Evolutionary conservation across 2,113 vertebrate species (phyloP).

Genomic region (Apteryx mantelli): DNA sequence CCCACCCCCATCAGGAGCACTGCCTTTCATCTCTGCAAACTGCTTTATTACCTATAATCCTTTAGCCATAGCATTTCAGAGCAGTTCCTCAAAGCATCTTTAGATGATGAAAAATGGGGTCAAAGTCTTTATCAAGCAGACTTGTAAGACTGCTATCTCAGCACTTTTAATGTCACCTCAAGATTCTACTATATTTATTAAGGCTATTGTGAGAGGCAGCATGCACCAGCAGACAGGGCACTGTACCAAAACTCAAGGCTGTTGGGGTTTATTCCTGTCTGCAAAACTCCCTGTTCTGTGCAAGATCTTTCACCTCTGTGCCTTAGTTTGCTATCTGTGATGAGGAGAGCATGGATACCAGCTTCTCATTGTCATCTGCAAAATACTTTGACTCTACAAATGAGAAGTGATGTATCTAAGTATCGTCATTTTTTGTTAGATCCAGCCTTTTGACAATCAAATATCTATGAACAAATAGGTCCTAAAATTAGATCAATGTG

Average conservation of each 20-base stretch:
- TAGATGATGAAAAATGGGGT: not conserved
- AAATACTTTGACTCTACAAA: not conserved
- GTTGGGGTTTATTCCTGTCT: not conserved
- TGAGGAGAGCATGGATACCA: not conserved
- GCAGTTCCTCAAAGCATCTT: not conserved
- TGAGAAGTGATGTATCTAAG: not conserved
- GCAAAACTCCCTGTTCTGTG: not conserved
- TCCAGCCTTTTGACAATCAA: not conserved
- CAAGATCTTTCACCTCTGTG: not conserved
- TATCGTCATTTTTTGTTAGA: not conserved
- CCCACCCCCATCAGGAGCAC: not conserved
- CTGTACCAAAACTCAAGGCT: not conserved
- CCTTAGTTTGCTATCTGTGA: not conserved
- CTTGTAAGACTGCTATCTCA: not conserved
- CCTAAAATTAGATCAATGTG: not conserved
- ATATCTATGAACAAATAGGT: not conserved
- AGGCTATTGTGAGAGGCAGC: not conserved
- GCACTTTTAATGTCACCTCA: not conserved
- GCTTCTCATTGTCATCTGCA: not conserved
- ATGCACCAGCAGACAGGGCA: not conserved
- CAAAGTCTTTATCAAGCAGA: not conserved
- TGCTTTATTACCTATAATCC: not conserved
- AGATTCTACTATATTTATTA: not conserved
- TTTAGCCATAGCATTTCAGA: not conserved
- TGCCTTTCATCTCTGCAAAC: not conserved